Conservation (phyloP, 2,113 vertebrate species). For the Proterorhinus semilunaris region DNA sequence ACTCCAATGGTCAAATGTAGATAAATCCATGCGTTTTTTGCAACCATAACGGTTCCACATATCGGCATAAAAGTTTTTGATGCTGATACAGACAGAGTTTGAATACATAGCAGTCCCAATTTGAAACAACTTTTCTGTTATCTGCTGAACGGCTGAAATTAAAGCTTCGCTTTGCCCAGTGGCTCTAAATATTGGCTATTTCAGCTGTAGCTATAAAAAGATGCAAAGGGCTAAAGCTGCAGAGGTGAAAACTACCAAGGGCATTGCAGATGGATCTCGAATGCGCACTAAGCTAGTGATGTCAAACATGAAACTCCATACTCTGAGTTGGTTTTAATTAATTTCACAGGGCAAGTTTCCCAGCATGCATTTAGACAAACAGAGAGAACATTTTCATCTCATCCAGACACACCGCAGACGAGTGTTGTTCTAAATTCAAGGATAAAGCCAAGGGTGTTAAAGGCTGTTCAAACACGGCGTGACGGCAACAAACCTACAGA, state of each 20-base stretch:
- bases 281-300: slow-evolving; percentile 17
- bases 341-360: slow-evolving; percentile 35
- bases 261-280: slow-evolving; percentile 40
- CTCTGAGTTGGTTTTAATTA: slow-evolving; percentile 47
- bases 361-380: slow-evolving; percentile 22
- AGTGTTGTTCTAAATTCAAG: slow-evolving; percentile 49
- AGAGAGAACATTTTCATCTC: slow-evolving; percentile 30
- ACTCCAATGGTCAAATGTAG: neutral
- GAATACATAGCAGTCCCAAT: neutral
- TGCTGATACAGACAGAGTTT: neutral
- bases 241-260: slow-evolving; percentile 32
- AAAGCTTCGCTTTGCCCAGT: neutral
- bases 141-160: neutral
- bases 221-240: slow-evolving; percentile 32
- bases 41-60: neutral
- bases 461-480: slow-evolving; percentile 21
- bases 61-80: neutral
- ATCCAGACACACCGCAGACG: slow-evolving; percentile 25
- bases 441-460: slow-evolving; percentile 44
- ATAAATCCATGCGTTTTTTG: neutral
- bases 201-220: slow-evolving; percentile 9
- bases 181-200: neutral
- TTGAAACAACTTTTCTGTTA: neutral
- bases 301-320: slow-evolving; percentile 28
- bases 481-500: slow-evolving; percentile 16